phyloP scores from a whole-genome alignment of 1,140 invertebrate genomes.

The Marisa cornuarietis region DNA sequence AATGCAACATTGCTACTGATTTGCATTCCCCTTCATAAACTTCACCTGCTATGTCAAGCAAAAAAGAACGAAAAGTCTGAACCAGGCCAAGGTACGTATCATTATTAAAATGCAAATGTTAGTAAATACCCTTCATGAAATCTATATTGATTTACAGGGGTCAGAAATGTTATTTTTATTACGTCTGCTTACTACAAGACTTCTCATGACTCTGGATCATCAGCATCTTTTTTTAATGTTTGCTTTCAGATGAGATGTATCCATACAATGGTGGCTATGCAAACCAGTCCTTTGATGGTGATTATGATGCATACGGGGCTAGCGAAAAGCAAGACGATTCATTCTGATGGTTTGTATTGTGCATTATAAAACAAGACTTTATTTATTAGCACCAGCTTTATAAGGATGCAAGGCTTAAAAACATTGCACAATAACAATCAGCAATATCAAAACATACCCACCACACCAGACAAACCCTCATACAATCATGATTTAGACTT shows the following conservation, averaged over 20 bases:
- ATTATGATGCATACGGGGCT: conserved; percentile 1
- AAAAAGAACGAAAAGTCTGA: conserved; percentile 39
- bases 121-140: background rate
- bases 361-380: too few relatives aligned
- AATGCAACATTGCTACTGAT: conserved; percentile 63
- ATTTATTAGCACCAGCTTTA: too few relatives aligned
- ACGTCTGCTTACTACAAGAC: too few relatives aligned
- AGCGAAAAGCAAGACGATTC: too few relatives aligned
- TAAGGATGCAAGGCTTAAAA: too few relatives aligned
- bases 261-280: conserved; percentile 2
- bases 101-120: background rate
- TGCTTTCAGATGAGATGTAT: background rate
- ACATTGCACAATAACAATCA: too few relatives aligned
- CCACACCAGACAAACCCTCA: too few relatives aligned
- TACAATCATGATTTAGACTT: too few relatives aligned
- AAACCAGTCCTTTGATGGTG: conserved; percentile 17
- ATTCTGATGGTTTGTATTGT: too few relatives aligned
- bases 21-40: conserved; percentile 63
- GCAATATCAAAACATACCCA: too few relatives aligned
- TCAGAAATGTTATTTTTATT: too few relatives aligned
- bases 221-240: background rate
- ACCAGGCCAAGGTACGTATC: background rate
- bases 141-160: too few relatives aligned
- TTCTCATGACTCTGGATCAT: background rate
- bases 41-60: conserved; percentile 54